Evolutionary conservation across 1,140 invertebrate species (phyloP).

Genomic region (Drosophila orena): DNA sequence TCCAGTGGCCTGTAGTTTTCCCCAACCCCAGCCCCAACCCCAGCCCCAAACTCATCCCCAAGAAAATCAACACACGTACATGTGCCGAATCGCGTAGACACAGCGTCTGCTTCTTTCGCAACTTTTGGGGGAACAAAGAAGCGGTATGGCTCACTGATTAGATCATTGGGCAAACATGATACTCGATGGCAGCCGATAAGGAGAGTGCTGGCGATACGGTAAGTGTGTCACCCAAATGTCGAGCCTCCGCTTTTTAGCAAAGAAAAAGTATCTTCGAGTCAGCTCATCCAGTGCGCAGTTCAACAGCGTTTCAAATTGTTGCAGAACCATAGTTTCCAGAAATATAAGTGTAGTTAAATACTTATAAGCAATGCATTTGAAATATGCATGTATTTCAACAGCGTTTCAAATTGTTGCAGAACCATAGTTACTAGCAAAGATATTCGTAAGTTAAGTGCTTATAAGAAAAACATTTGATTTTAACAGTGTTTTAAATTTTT

Average conservation of each 20-base stretch:
- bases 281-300: too few relatives aligned
- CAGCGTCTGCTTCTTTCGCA: constrained; percentile 49
- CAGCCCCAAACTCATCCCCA: background rate
- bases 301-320: too few relatives aligned
- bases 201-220: constrained; percentile 22
- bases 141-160: constrained; percentile 44
- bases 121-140: constrained; percentile 35
- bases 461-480: too few relatives aligned
- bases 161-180: constrained; percentile 56
- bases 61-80: constrained; percentile 6
- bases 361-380: too few relatives aligned
- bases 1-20: constrained; percentile 1
- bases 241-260: constrained; percentile 50
- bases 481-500: too few relatives aligned
- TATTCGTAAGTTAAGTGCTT: too few relatives aligned
- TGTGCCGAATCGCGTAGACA: constrained; percentile 66
- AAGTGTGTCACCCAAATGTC: constrained; percentile 61
- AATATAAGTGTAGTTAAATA: too few relatives aligned
- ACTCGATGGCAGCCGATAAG: constrained; percentile 20
- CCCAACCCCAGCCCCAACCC: background rate
- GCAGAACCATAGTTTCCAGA: too few relatives aligned
- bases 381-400: too few relatives aligned
- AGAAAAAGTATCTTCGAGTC: background rate
- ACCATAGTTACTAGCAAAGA: too few relatives aligned
- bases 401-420: too few relatives aligned